A percentile compares a stretch with the other conserved stretches of the same genome.
Conservation (phyloP, 92 coral and sea anemone genomes). For the Scolanthus callimorphus region DNA sequence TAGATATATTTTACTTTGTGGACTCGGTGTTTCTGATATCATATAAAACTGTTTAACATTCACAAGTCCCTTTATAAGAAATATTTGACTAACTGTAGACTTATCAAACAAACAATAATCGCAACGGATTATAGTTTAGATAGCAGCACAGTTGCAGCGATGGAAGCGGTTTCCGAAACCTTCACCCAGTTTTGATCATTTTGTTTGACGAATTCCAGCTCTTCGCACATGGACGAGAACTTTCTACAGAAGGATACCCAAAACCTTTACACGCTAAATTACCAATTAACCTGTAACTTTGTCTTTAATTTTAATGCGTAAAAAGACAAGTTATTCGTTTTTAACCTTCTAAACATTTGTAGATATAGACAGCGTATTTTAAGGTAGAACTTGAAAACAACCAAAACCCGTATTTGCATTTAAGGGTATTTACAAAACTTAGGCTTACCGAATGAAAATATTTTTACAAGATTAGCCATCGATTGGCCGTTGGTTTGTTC, state of each 20-base stretch:
- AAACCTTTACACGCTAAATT: no score
- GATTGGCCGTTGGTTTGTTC: constrained; percentile 14
- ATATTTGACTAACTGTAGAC: constrained; percentile 49
- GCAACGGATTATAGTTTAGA: no score
- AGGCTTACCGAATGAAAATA: constrained; percentile 20
- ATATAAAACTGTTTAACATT: constrained; percentile 48
- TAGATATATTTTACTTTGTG: constrained; percentile 54
- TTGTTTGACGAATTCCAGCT: no score
- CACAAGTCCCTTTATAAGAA: constrained; percentile 49
- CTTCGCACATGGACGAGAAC: no score
- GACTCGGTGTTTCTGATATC: constrained; percentile 43
- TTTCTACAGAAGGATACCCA: no score
- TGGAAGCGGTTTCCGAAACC: no score
- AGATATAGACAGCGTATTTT: no score
- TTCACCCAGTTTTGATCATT: no score
- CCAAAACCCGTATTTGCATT: constrained; percentile 1
- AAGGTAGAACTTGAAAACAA: neutral
- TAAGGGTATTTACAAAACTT: constrained; percentile 26
- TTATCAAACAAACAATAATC: constrained; percentile 39
- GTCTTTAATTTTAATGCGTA: neutral
- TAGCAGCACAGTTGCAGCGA: no score
- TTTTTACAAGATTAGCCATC: neutral
- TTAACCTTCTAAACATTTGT: no score
- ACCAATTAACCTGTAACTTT: neutral
- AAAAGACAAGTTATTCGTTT: no score